These are phyloP conservation scores for Eubasilissa splendida DNA, from an alignment of 2,888 invertebrate species.

Conservation along the genomic window DNA sequence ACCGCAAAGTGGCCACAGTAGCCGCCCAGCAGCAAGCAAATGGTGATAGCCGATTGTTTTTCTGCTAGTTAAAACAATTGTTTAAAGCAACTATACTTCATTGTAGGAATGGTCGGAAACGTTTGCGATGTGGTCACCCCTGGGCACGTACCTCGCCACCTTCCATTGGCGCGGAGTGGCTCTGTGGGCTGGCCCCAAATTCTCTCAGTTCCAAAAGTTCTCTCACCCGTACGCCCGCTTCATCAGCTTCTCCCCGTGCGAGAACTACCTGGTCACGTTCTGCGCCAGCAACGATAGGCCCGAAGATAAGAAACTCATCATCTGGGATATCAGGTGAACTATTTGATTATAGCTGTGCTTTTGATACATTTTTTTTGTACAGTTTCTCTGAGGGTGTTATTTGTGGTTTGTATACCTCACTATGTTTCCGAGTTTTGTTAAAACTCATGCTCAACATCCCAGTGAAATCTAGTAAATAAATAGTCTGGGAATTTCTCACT, in stretches of 20 bases:
- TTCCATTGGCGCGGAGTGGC: conserved; percentile 97
- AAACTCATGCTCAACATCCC: too few species aligned
- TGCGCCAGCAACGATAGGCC: conserved; percentile 84
- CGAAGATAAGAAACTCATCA: conserved; percentile 88
- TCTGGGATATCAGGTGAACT: conserved; percentile 94
- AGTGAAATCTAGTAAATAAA: not conserved
- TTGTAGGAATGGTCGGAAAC: conserved; percentile 94
- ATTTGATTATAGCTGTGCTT: not conserved
- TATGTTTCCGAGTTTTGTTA: too few species aligned
- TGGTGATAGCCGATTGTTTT: too few species aligned
- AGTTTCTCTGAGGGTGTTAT: too few species aligned
- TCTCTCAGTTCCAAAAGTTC: conserved; percentile 93
- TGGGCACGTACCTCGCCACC: conserved; percentile 96
- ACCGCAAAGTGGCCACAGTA: too few species aligned
- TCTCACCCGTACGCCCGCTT: conserved; percentile 92
- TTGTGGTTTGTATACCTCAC: not conserved
- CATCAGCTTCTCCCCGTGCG: conserved; percentile 98
- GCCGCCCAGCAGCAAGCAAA: too few species aligned
- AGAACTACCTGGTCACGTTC: conserved; percentile 96
- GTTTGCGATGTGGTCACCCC: conserved; percentile 97
- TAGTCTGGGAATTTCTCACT: not conserved
- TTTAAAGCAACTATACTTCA: not conserved
- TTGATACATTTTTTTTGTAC: not conserved
- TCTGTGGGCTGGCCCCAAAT: conserved; percentile 97
- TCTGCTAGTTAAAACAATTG: not conserved